These are phyloP conservation scores for Platysteira castanea DNA, from an alignment of 2,113 vertebrate species.

Conservation along the genomic window DNA sequence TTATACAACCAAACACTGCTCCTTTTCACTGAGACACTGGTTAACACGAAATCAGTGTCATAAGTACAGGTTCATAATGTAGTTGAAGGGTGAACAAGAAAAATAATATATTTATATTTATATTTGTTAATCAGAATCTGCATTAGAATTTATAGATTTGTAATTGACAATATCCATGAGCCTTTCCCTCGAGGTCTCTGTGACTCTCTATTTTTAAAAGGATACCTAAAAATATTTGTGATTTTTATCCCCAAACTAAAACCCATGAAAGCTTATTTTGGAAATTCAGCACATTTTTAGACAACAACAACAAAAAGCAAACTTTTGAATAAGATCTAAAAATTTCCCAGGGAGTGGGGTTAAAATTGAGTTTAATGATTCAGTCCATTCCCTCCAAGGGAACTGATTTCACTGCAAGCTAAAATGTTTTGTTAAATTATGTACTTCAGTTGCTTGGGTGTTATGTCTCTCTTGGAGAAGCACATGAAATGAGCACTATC, in stretches of 20 bases:
- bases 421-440: constrained; percentile 66
- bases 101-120: neutral
- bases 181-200: neutral
- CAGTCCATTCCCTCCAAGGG: constrained; percentile 42
- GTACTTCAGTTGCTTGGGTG: constrained; percentile 56
- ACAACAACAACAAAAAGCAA: neutral
- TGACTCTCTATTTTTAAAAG: neutral
- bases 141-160: neutral
- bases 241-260: neutral
- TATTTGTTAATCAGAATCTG: neutral
- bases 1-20: constrained; percentile 11
- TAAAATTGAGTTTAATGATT: constrained; percentile 52
- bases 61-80: constrained; percentile 1
- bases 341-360: constrained; percentile 28
- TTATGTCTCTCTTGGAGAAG: constrained; percentile 58
- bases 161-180: neutral
- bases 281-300: constrained; percentile 25
- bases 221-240: neutral
- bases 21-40: constrained; percentile 7
- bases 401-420: constrained; percentile 52
- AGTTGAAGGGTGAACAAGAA: neutral
- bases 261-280: neutral
- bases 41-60: constrained; percentile 26
- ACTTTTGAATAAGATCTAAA: constrained; percentile 15
- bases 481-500: constrained; percentile 58